Conservation (phyloP, 2,888 invertebrate species). For the Sarcophaga variegata region DNA sequence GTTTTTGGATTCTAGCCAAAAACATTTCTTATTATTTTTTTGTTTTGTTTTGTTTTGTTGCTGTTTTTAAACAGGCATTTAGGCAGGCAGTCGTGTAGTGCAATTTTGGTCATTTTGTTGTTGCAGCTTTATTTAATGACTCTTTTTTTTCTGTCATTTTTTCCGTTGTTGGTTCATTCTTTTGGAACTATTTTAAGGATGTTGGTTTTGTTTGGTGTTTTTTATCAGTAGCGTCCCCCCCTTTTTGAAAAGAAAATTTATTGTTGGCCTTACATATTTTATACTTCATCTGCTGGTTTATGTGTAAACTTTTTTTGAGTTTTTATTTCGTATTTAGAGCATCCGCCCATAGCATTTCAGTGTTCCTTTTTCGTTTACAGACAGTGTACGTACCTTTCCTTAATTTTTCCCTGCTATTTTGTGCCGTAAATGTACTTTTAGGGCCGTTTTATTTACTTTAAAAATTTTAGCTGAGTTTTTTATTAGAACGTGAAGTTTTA, state of each 20-base stretch:
- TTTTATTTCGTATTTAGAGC: constrained; percentile 47
- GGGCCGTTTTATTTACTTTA: constrained; percentile 46
- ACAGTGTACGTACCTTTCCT: not conserved
- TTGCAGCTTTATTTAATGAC: constrained; percentile 47
- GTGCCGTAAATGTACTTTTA: constrained; percentile 17
- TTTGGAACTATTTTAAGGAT: constrained; percentile 42
- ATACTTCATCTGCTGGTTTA: not conserved
- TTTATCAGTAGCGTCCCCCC: not conserved
- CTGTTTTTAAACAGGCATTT: constrained; percentile 22
- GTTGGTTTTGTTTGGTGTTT: not conserved
- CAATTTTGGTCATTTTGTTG: constrained; percentile 4
- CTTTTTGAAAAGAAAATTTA: not conserved
- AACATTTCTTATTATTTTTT: not conserved
- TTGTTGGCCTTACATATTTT: not conserved
- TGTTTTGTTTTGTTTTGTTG: not conserved
- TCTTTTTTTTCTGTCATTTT: constrained; percentile 18
- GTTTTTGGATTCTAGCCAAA: constrained; percentile 62
- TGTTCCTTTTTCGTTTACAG: not conserved
- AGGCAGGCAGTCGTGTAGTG: not conserved
- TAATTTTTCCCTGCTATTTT: not conserved
- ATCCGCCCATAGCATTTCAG: constrained; percentile 22
- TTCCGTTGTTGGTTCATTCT: not conserved
- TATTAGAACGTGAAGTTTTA: not conserved
- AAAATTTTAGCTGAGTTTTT: constrained; percentile 25
- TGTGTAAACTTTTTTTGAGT: constrained; percentile 8